Evolutionary conservation across 2,888 invertebrate species (phyloP).

Genomic region (Cephonodes hylas): DNA sequence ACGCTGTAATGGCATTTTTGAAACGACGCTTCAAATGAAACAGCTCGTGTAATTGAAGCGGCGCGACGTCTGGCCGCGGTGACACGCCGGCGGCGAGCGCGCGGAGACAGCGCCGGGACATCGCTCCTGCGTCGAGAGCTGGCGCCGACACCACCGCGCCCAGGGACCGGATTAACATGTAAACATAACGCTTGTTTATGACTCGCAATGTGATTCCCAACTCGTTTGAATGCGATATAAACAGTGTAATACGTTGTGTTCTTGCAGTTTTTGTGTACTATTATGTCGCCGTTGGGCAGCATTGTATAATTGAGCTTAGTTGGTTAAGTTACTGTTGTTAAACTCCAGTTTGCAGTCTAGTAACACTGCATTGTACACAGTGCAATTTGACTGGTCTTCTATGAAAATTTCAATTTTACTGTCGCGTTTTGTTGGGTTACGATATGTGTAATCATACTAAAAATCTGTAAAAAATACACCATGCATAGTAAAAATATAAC

Average conservation of each 20-base stretch:
- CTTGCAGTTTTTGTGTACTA: too few relatives aligned
- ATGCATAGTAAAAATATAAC: too few relatives aligned
- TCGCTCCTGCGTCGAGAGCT: neutral
- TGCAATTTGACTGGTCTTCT: neutral
- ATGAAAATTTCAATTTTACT: too few relatives aligned
- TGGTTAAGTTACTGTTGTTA: too few relatives aligned
- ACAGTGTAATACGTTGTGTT: neutral
- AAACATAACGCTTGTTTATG: neutral
- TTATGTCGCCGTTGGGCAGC: too few relatives aligned
- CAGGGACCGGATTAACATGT: neutral
- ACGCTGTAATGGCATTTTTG: constrained; percentile 19
- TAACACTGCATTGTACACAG: neutral
- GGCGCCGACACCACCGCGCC: neutral
- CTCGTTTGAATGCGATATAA: neutral
- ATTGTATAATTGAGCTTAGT: too few relatives aligned
- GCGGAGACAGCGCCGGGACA: neutral
- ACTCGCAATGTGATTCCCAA: neutral
- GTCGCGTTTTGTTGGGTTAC: too few relatives aligned
- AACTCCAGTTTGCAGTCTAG: too few relatives aligned
- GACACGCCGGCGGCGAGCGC: too few relatives aligned
- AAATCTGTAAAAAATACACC: too few relatives aligned
- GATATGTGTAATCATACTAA: too few relatives aligned
- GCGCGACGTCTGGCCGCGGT: constrained; percentile 3
- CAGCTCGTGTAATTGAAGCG: constrained; percentile 15
- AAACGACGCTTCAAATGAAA: constrained; percentile 17